Evolutionary conservation across 2,797 vertebrate genomes (phyloP), one percentile per base, ranked within the genome.

Genomic region (Leontopithecus rosalia): DNA sequence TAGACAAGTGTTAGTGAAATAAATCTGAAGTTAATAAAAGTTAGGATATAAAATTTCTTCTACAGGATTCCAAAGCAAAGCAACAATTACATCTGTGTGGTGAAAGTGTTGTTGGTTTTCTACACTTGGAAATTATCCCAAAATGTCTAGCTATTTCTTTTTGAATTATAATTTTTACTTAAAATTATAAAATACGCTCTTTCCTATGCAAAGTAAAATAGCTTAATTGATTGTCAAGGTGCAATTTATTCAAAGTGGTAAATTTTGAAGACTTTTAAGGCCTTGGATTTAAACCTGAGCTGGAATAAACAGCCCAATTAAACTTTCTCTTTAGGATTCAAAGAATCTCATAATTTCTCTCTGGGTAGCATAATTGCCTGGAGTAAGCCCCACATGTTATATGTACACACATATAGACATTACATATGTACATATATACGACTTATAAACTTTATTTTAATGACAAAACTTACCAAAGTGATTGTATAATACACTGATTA

Each of bases 121-220:
- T 90, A 7, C 1, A 89, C 72, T 93, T 90, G 70, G 6, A 84
- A 88, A 90, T 52, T 55, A 88, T 77, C n/a, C 20, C 26, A 67
- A 30, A 79, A 88, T 72, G 14, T 22, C 12, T 52, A 39, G 22
- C 41, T 43, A 70, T 77, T 82, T 85, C 33, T 70, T 88, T 79
- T 70, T 30, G 28, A 97, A 83, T 57, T 9, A 24, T 46, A 85
- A 50, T 91, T 97, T 90, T 90, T 10, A 8, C 88, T 93, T 83
- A 5, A 75, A 90, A 95, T 91, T 90, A 58, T 28, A 36, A 48
- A 50, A 3, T 90, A 36, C 9, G 72, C 6, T 76, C 1, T 52
- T 96, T 84, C 30, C 55, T 87, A 50, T 79, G 33, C 41, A 90
- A 95, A 88, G 75, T 77, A 87, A 87, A 84, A 76, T 85, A 81